These are phyloP conservation scores for Caerostris extrusa DNA, from an alignment of 1,140 invertebrate species.

Conservation along the genomic window DNA sequence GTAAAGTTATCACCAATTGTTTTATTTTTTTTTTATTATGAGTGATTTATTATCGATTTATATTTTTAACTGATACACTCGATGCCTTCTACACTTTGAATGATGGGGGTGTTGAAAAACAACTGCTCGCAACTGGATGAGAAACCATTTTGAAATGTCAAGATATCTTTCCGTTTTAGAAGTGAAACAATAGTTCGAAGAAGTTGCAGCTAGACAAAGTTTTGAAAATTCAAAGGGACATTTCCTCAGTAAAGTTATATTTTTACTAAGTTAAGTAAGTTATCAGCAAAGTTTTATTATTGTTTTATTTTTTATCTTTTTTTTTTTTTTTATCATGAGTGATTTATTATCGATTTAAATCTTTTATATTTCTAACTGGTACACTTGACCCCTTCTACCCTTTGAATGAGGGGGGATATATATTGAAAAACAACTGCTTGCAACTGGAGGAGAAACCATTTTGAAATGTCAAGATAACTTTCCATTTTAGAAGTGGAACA, in stretches of 20 bases:
- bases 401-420: not conserved
- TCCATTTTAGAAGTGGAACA: not conserved
- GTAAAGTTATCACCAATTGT: too few species aligned
- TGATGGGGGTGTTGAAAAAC: not conserved
- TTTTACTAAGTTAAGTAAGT: too few species aligned
- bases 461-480: not conserved
- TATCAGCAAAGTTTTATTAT: too few species aligned
- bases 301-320: too few species aligned
- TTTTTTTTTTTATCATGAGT: too few species aligned
- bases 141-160: not conserved
- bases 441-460: not conserved
- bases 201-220: not conserved
- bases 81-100: not conserved
- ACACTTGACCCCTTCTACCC: not conserved
- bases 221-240: too few species aligned
- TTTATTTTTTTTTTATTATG: too few species aligned
- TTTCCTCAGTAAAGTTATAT: too few species aligned
- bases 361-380: too few species aligned
- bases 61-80: too few species aligned
- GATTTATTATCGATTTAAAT: too few species aligned
- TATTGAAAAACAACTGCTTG: not conserved
- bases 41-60: too few species aligned
- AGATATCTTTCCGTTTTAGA: not conserved
- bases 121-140: not conserved
- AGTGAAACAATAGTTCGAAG: not conserved